Conservation (phyloP, 2,113 vertebrate species). For the Microtus oregoni region DNA sequence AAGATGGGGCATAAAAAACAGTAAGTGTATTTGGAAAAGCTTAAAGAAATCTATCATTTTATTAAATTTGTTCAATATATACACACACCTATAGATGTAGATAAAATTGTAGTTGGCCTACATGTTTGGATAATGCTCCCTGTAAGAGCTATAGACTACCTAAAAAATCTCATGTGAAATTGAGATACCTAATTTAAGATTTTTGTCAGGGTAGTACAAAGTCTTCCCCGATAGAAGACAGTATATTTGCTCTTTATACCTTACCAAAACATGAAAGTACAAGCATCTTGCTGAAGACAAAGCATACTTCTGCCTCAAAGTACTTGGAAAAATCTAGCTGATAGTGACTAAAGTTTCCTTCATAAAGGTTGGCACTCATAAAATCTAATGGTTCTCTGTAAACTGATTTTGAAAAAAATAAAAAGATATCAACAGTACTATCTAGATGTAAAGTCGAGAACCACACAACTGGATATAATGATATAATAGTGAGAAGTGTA, state of each 20-base stretch:
- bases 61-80: not conserved
- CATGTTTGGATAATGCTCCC: too few relatives aligned
- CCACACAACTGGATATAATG: not conserved
- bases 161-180: not conserved
- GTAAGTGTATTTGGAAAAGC: too few relatives aligned
- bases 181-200: not conserved
- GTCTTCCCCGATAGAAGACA: not conserved
- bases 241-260: not conserved
- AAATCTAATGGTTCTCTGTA: too few relatives aligned
- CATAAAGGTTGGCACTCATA: too few relatives aligned
- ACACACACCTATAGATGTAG: not conserved
- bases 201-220: not conserved
- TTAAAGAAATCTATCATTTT: too few relatives aligned
- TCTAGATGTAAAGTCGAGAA: not conserved
- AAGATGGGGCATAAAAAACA: too few relatives aligned
- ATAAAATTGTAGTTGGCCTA: not conserved
- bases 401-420: too few relatives aligned
- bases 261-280: not conserved
- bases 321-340: not conserved
- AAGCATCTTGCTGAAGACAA: not conserved
- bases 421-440: not conserved
- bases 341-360: not conserved
- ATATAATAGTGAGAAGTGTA: not conserved
- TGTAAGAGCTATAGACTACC: too few relatives aligned
- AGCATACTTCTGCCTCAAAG: not conserved